Evolutionary conservation across 2,888 invertebrate genomes (phyloP), one percentile per base, ranked within the genome.

Genomic region (Caenorhabditis virilis): DNA sequence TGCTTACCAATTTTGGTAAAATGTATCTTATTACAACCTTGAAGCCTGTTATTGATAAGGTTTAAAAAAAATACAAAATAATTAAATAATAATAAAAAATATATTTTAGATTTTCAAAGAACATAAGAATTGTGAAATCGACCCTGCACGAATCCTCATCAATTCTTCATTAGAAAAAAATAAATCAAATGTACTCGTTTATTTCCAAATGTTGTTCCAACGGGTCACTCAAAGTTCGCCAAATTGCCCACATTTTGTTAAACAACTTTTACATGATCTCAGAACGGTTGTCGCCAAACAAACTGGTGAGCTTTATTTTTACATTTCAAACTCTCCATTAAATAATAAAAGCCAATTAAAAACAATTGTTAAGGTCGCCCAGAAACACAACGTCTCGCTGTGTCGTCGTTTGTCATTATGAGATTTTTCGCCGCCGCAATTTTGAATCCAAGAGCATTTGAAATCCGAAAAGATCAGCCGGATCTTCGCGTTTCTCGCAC

Each of bases 401-500:
- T 83, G 7, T 77, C 77, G 11, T 80, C 79, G 5, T 82, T 82
- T 42, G 67, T 82, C 16, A 78, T 82, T 20, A 78, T 82, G 80
- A 69, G 82, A 18, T 82, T 82, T 61, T 82, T 82, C 56, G 79
- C 82, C 0, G 79, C 82, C 3, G 82, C 82, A 13, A 69, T 82
- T 36, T 56, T 81, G 30, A 78, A 78, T 53, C 82, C 82, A 13
- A 82, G 78, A 41, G 70, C 74, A 1, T 82, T 78, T 60, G 78
- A 77, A 13, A 55, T 82, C 27, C 73, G 77, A 16, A 59, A 72
- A 36, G 80, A 78, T 26, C 72, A 77, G 18, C 79, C 81, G 23
- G 78, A 79, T 15, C 63, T 72, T 1, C 74, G 77, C 23, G 77
- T 79, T 15, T 69, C 72, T 1, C 73, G 82, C 11, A 83, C 80